Evolutionary conservation across 2,888 invertebrate species (phyloP).

Genomic region (Tetranychus truncatus): DNA sequence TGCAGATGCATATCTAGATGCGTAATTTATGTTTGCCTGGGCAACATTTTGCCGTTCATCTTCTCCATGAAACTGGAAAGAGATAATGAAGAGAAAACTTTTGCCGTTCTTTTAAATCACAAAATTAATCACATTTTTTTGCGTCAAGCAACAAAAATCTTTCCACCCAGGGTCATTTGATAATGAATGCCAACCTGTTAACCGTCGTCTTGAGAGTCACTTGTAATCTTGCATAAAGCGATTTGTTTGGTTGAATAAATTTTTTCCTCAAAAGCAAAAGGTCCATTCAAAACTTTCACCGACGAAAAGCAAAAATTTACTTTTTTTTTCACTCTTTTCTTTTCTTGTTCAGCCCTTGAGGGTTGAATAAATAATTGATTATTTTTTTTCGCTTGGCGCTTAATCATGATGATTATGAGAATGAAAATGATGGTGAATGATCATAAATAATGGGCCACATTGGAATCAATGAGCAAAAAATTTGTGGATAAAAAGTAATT

Average conservation of each 20-base stretch:
- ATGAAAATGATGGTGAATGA: no score
- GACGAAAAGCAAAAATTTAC: no score
- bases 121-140: not conserved
- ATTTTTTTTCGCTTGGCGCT: no score
- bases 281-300: not conserved
- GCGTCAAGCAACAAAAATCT: not conserved
- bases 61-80: not conserved
- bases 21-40: not conserved
- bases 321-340: not conserved
- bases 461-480: not conserved
- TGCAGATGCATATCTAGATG: not conserved
- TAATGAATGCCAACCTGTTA: not conserved
- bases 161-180: constrained; percentile 1
- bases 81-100: not conserved
- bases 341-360: not conserved
- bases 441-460: not conserved
- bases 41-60: not conserved
- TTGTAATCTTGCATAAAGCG: no score
- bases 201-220: no score
- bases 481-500: not conserved
- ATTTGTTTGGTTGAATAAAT: not conserved
- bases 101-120: not conserved
- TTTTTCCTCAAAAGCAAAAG: no score
- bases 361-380: not conserved
- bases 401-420: no score